Base-by-base conservation (phyloP, 2,797 vertebrate species). In the Anisognathus igniventris region DNA sequence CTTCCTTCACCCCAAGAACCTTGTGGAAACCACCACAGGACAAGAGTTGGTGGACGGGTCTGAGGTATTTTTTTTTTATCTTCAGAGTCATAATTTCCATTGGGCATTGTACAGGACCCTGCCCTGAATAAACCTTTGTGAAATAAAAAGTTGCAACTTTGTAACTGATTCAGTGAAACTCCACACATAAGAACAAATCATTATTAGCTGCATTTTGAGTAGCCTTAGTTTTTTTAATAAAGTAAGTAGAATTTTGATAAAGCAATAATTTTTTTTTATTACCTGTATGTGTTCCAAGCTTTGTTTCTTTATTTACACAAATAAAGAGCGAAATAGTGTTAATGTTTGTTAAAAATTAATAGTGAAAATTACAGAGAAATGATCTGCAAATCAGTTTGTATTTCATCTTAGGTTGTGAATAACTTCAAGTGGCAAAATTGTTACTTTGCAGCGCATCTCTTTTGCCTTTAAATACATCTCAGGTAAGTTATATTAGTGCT, bases 211-310 rank as follows among this genome's bases (percentile, higher is more conserved):
- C 1, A 23, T 64, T 86, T 71, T 78, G 18, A 31, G 23, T 33
- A 74, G 31, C n/a, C 17, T 47, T 70, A 30, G 30, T 3, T 33
- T 60, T 27, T 73, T 10, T 35, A 9, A 7, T 53, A 62, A 78
- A 66, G 19, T 30, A 31, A 62, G 8, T 39, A n/a, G 28, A 76
- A 30, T 51, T 22, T 37, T 19, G 24, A 27, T 50, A 60, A 83
- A 75, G 9, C 4, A 40, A 6, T 57, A 4, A 0, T 0, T 3
- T 56, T 48, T 44, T 20, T 14, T 12, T 14, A 17, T 67, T 82
- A 37, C 23, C 30, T 64, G 3, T 12, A 9, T 56, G 2, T 37
- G 4, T 76, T 64, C 28, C 33, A 51, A 61, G 10, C 3, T 51
- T 68, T 84, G 10, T 35, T 14, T 76, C 14, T 42, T 35, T 64